Evolutionary conservation across 2,113 vertebrate genomes (phyloP), one percentile per base, ranked within the genome.

Genomic region (Suncus etruscus): DNA sequence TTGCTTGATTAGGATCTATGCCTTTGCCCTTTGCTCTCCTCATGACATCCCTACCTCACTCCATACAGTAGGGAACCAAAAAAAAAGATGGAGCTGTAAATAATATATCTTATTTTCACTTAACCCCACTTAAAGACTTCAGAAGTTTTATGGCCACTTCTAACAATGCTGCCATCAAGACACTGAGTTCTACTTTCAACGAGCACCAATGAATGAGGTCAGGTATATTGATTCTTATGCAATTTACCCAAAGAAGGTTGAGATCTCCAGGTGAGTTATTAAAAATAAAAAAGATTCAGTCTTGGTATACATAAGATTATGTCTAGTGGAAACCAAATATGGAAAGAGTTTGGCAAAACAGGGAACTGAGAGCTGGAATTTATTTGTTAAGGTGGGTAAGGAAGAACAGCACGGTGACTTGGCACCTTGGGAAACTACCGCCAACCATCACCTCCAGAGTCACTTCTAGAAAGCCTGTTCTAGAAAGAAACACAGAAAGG

Each of bases 141-240:
- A 91, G 66, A 87, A 16, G 72, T 6, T 31, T 3, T 68, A 50
- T 83, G 16, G 11, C 85, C 70, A 22, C 1, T 69, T 87, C 72
- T 84, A 65, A 54, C 32, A 14, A 75, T 20, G 31, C 31, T 81
- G 22, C 45, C 6, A 90, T n/a, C 2, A 0, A 25, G 77, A 69
- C 39, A 58, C 22, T n/a, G 61, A 63, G 70, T 87, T 91, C 72
- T 80, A 22, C 27, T 88, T 95, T 91, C 51, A 68, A 0, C 3
- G 27, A 39, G 8, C 39, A 63, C 11, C 18, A 87, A 11, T 87
- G n/a, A 58, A 69, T 54, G 82, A 39, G 9, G 29, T 10, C 82
- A 15, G 4, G 4, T 78, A 39, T 66, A 68, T 24, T 91, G 29
- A 73, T 75, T 85, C 29, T 78, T 85, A 68, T 48, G 14, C 75